These are phyloP conservation scores for Pteropus alecto DNA, from an alignment of 2,113 vertebrate genomes.

Conservation along the genomic window DNA sequence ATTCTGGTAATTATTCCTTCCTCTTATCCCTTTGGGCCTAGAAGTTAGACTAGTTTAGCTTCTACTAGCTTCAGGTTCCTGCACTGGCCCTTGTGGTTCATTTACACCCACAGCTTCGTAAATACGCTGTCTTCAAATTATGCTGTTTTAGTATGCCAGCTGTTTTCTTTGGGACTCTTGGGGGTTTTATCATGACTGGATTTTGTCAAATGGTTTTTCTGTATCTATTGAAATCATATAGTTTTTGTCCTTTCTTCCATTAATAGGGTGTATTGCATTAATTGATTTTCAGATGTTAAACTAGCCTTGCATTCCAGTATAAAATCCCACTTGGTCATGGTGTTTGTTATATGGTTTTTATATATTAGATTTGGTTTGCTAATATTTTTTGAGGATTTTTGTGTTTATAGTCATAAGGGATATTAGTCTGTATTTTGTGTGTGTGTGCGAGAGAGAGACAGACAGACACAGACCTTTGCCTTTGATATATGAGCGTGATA, in stretches of 20 bases:
- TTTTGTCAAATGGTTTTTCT: not conserved
- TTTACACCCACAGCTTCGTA: not conserved
- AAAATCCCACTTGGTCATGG: too few species aligned
- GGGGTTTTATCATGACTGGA: not conserved
- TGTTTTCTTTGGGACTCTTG: not conserved
- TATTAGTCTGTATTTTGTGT: too few species aligned
- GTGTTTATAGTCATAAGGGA: too few species aligned
- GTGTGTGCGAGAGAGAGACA: too few species aligned
- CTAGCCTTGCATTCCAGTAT: too few species aligned
- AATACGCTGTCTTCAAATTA: not conserved
- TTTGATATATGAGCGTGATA: too few species aligned
- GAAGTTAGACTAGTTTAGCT: not conserved
- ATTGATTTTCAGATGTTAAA: too few species aligned
- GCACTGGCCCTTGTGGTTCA: not conserved
- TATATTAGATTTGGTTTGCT: too few species aligned
- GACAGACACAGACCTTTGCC: too few species aligned
- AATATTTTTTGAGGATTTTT: too few species aligned
- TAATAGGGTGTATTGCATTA: not conserved
- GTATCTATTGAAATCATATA: not conserved
- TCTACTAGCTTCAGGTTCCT: not conserved
- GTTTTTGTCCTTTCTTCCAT: not conserved
- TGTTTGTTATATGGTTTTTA: too few species aligned
- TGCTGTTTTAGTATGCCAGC: not conserved
- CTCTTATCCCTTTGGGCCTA: not conserved
- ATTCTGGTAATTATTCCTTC: not conserved